phyloP scores from a whole-genome alignment of 2,113 vertebrate species.

The Macroglossus sobrinus region DNA sequence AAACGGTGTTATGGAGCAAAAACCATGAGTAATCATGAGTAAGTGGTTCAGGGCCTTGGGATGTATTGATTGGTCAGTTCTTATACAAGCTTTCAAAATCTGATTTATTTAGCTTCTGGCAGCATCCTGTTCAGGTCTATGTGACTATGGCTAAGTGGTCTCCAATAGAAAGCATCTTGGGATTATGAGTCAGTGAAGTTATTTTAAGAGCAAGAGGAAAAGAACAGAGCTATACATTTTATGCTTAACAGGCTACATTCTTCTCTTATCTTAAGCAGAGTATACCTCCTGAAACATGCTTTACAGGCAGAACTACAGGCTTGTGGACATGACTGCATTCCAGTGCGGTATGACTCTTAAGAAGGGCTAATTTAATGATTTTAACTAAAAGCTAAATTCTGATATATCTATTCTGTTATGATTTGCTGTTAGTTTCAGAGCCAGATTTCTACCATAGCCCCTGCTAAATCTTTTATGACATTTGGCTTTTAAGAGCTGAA shows the following conservation, averaged over 20 bases:
- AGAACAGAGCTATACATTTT: not conserved
- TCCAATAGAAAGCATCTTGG: not conserved
- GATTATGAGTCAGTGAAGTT: not conserved
- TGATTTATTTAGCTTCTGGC: not conserved
- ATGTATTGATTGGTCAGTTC: not conserved
- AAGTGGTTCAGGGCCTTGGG: not conserved
- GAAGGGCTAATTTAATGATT: not conserved
- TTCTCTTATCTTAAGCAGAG: not conserved
- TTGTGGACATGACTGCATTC: not conserved
- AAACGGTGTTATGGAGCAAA: not conserved
- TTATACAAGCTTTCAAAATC: not conserved
- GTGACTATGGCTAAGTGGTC: not conserved
- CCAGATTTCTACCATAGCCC: not conserved
- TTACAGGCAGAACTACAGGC: not conserved
- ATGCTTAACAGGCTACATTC: not conserved
- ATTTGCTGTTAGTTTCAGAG: not conserved
- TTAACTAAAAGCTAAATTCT: not conserved
- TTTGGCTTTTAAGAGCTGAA: conserved; percentile 15
- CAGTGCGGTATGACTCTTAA: not conserved
- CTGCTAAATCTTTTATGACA: not conserved
- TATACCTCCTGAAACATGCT: not conserved
- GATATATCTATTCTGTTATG: not conserved
- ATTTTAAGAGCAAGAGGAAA: not conserved
- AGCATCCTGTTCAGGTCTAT: not conserved
- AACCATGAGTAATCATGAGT: not conserved